phyloP scores from a whole-genome alignment of 2,888 invertebrate species.

The Penaeus monodon region DNA sequence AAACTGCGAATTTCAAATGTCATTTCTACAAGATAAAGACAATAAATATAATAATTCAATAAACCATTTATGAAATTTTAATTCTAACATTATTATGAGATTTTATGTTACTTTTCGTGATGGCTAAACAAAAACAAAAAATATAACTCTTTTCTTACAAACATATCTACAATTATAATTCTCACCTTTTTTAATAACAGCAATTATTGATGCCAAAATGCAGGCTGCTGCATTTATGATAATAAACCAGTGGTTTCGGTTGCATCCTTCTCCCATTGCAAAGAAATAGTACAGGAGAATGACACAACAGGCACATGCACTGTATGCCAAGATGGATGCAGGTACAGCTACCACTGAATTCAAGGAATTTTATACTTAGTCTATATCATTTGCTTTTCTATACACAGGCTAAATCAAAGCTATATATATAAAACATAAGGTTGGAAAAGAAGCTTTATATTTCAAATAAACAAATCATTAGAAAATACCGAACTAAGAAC shows the following conservation, averaged over 20 bases:
- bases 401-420: too few species aligned
- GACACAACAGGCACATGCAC: conserved; percentile 68
- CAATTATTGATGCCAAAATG: conserved; percentile 69
- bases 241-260: conserved; percentile 70
- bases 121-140: too few species aligned
- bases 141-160: too few species aligned
- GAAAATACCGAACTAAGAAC: too few species aligned
- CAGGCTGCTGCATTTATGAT: conserved; percentile 70
- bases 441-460: too few species aligned
- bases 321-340: conserved; percentile 68
- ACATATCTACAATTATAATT: conserved; percentile 14
- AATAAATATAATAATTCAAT: conserved; percentile 5
- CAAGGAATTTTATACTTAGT: not conserved
- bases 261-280: conserved; percentile 68
- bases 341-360: conserved; percentile 42
- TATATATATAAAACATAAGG: too few species aligned
- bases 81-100: not conserved
- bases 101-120: too few species aligned
- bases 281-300: conserved; percentile 69
- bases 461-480: too few species aligned
- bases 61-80: conserved; percentile 38
- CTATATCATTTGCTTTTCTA: too few species aligned
- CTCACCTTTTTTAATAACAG: conserved; percentile 69
- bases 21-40: not conserved
- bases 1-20: too few species aligned